phyloP scores from a whole-genome alignment of 64 coral and sea anemone genomes.

The Orbicella faveolata region DNA sequence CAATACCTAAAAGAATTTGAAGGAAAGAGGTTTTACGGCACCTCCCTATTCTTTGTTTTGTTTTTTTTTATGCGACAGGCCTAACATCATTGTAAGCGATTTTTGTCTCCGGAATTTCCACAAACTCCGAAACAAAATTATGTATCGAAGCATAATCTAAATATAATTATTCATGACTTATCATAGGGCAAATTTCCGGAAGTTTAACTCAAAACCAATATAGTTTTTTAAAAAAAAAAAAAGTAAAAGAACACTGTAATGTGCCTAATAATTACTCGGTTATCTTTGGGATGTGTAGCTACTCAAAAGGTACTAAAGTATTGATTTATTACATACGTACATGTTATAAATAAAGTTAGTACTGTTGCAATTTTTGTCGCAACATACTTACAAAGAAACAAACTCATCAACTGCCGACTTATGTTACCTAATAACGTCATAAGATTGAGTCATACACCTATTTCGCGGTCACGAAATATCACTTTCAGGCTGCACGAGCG shows the following conservation, averaged over 20 bases:
- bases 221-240: background rate
- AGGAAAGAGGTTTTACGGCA: background rate
- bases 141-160: background rate
- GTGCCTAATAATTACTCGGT: background rate
- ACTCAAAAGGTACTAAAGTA: background rate
- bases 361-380: background rate
- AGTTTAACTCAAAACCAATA: background rate
- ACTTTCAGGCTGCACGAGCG: background rate
- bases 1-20: background rate
- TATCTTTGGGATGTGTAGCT: background rate
- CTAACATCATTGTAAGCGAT: background rate
- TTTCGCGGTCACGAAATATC: background rate
- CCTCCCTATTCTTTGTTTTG: background rate
- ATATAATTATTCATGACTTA: background rate
- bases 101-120: background rate
- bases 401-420: background rate
- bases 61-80: background rate
- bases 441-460: no score
- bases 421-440: background rate
- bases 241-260: background rate
- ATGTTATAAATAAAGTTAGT: background rate
- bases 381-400: background rate
- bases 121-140: background rate
- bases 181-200: slow-evolving; percentile 4
- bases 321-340: no score